Conservation (phyloP, 2,888 invertebrate species). For the Leptarthrus brevirostris region DNA sequence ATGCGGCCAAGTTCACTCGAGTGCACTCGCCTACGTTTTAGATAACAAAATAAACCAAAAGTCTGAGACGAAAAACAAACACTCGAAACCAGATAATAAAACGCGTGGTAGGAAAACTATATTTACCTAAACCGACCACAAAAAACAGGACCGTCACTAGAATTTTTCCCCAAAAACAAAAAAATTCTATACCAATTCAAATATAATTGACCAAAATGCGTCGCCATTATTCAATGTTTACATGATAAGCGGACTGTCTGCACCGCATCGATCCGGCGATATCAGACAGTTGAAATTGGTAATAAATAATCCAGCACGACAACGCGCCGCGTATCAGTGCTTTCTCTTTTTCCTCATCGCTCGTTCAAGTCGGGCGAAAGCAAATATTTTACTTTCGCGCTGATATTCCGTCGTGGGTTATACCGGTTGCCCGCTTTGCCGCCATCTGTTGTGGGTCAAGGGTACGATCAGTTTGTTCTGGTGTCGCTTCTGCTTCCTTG, state of each 20-base stretch:
- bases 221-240: neutral
- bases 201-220: neutral
- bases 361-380: slow-evolving; percentile 12
- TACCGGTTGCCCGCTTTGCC: slow-evolving; percentile 4
- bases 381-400: slow-evolving; percentile 41
- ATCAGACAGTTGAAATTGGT: neutral
- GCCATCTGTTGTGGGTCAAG: slow-evolving; percentile 51
- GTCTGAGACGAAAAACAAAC: too few relatives aligned
- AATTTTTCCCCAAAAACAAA: neutral
- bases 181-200: neutral
- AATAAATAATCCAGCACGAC: neutral
- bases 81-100: too few relatives aligned
- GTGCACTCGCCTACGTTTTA: slow-evolving; percentile 16
- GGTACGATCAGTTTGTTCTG: slow-evolving; percentile 42
- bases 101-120: too few relatives aligned
- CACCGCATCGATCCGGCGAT: neutral
- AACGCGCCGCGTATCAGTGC: neutral
- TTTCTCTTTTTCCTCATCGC: slow-evolving; percentile 27
- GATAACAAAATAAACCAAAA: too few relatives aligned
- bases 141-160: too few relatives aligned
- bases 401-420: neutral
- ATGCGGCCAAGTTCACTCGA: slow-evolving; percentile 36
- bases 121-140: too few relatives aligned
- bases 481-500: neutral
- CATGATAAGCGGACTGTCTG: slow-evolving; percentile 15